phyloP scores from a whole-genome alignment of 2,797 vertebrate species.

The Karalla daura region DNA sequence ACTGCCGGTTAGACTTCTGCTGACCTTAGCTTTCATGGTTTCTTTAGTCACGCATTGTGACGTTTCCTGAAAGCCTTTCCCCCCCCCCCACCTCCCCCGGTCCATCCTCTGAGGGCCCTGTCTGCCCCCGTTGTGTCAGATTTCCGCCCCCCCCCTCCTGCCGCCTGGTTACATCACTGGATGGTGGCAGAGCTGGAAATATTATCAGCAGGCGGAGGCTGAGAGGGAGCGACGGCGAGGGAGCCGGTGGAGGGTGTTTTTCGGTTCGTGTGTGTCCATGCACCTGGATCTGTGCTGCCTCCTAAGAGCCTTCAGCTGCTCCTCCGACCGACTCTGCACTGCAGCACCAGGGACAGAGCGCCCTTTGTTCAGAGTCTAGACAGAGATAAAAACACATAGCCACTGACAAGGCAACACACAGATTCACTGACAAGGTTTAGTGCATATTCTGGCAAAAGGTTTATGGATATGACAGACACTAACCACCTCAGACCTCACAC shows the following conservation, averaged over 20 bases:
- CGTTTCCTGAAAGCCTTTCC: slow-evolving; percentile 38
- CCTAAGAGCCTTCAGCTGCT: slow-evolving; percentile 7
- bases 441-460: too few relatives aligned
- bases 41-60: slow-evolving; percentile 35
- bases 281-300: slow-evolving; percentile 8
- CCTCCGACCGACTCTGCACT: background rate
- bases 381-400: too few relatives aligned
- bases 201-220: slow-evolving; percentile 28
- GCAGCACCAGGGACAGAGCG: background rate
- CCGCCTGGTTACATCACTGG: slow-evolving; percentile 42
- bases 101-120: slow-evolving; percentile 42
- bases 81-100: background rate
- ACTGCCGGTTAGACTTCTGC: slow-evolving; percentile 24
- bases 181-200: slow-evolving; percentile 29
- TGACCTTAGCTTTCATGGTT: slow-evolving; percentile 56
- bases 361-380: background rate
- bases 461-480: too few relatives aligned
- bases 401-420: too few relatives aligned
- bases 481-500: too few relatives aligned
- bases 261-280: slow-evolving; percentile 27
- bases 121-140: slow-evolving; percentile 67
- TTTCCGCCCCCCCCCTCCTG: slow-evolving; percentile 49
- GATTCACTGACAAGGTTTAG: too few relatives aligned
- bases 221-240: background rate
- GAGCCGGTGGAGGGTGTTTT: slow-evolving; percentile 25